Conservation (phyloP, 2,888 invertebrate genomes). For the Biston stratarius region DNA sequence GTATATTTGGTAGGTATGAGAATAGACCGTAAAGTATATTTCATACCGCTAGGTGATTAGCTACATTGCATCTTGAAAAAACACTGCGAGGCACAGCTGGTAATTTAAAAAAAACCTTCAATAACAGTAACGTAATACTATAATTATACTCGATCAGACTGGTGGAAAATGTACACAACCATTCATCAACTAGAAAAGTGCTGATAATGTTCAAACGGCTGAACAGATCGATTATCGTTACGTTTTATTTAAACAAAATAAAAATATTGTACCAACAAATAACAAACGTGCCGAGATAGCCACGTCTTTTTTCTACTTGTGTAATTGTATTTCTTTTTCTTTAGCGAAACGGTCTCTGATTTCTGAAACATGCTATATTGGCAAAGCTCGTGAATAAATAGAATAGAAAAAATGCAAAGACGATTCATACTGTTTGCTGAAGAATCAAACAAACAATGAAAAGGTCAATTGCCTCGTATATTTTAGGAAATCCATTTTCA, state of each 20-base stretch:
- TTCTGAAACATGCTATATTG: conserved; percentile 23
- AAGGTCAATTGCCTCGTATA: conserved; percentile 32
- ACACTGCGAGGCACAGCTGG: no score
- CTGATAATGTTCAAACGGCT: no score
- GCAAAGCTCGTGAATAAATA: conserved; percentile 21
- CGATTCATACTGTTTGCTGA: conserved; percentile 31
- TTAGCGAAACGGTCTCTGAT: conserved; percentile 8
- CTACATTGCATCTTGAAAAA: no score
- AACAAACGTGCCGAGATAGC: conserved; percentile 18
- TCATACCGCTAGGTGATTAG: no score
- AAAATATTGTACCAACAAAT: conserved; percentile 13
- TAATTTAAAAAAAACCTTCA: no score
- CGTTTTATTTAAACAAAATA: conserved; percentile 3
- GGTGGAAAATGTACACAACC: no score
- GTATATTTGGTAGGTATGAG: no score
- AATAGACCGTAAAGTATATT: no score
- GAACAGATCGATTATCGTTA: neutral
- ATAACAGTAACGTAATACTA: no score
- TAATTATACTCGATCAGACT: no score
- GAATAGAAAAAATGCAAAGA: conserved; percentile 22
- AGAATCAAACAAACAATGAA: conserved; percentile 37
- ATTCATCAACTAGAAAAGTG: no score
- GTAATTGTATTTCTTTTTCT: conserved; percentile 23
- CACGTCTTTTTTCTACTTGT: neutral
- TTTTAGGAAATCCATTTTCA: conserved; percentile 6